Evolutionary conservation across 2,888 invertebrate genomes (phyloP).

Genomic region (Cephus pulcher): DNA sequence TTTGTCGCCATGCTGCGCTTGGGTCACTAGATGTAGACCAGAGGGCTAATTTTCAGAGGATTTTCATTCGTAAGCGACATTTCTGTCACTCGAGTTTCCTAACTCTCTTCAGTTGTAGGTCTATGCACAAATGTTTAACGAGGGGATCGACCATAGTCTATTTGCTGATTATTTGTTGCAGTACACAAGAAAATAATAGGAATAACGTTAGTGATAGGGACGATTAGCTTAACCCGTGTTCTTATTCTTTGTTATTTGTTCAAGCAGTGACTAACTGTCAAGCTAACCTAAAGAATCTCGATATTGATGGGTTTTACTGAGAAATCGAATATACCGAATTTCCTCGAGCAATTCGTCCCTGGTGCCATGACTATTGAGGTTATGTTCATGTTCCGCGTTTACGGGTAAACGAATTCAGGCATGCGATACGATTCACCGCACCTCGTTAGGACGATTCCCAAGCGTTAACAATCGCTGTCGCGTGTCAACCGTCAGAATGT

Average conservation of each 20-base stretch:
- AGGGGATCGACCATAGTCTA: background rate
- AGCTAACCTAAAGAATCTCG: background rate
- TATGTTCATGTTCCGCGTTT: background rate
- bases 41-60: too few relatives aligned
- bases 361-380: background rate
- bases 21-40: too few relatives aligned
- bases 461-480: constrained; percentile 2
- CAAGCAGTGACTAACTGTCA: background rate
- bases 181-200: background rate
- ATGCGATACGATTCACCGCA: background rate
- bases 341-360: background rate
- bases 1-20: too few relatives aligned
- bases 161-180: background rate
- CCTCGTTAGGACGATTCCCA: constrained; percentile 4
- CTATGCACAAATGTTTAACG: background rate
- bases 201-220: background rate
- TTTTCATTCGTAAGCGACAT: too few relatives aligned
- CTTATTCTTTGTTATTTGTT: background rate
- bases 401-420: background rate
- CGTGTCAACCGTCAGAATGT: constrained; percentile 1
- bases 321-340: background rate
- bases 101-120: background rate
- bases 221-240: background rate
- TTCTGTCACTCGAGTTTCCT: too few relatives aligned
- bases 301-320: background rate